Evolutionary conservation across 2,888 invertebrate species (phyloP).

Genomic region (Ochropleura plecta): DNA sequence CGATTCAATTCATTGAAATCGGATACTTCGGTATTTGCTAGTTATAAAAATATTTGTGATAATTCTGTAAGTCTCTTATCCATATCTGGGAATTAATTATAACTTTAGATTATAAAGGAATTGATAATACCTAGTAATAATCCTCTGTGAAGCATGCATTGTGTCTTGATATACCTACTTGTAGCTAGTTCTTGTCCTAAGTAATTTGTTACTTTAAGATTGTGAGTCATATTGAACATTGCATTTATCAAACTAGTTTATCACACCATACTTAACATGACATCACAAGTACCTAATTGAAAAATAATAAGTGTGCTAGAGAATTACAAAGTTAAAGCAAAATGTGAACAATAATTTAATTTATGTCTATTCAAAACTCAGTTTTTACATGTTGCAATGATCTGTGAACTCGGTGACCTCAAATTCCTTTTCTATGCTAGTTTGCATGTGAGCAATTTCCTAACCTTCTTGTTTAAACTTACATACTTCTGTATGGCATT

Average conservation of each 20-base stretch:
- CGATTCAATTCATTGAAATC: slow-evolving; percentile 37
- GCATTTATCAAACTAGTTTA: slow-evolving; percentile 49
- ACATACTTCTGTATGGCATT: not conserved
- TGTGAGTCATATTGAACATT: slow-evolving; percentile 47
- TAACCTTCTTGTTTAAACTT: not conserved
- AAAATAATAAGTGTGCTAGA: slow-evolving; percentile 18
- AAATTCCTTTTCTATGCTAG: slow-evolving; percentile 10
- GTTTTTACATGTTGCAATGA: slow-evolving; percentile 40
- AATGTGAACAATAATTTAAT: slow-evolving; percentile 2
- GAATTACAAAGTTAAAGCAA: not conserved
- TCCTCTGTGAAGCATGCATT: slow-evolving; percentile 51
- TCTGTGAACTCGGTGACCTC: slow-evolving; percentile 47
- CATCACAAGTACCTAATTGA: slow-evolving; percentile 34
- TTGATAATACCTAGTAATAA: slow-evolving; percentile 51
- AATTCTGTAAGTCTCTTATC: slow-evolving; percentile 47
- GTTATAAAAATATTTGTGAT: slow-evolving; percentile 57
- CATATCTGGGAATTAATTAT: slow-evolving; percentile 56
- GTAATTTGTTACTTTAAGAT: slow-evolving; percentile 28
- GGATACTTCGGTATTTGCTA: slow-evolving; percentile 29
- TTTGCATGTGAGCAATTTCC: not conserved
- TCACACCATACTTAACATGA: slow-evolving; percentile 47
- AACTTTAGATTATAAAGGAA: slow-evolving; percentile 56
- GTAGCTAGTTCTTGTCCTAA: slow-evolving; percentile 28
- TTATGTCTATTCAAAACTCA: not conserved
- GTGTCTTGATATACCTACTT: slow-evolving; percentile 30